These are phyloP conservation scores for Abrostola tripartita DNA, from an alignment of 2,888 invertebrate genomes.

Conservation along the genomic window DNA sequence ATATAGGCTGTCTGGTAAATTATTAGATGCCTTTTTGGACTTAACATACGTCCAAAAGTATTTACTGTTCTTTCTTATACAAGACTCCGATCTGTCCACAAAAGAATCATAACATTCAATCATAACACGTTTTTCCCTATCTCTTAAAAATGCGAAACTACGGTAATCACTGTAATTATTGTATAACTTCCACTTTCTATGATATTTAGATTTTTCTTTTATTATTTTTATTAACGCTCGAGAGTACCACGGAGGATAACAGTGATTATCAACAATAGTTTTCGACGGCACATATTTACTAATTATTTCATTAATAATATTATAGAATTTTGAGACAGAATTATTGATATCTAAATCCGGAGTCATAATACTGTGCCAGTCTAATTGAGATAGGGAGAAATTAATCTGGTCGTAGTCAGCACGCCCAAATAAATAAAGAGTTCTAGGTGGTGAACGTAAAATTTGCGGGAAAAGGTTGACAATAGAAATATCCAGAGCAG, in stretches of 20 bases:
- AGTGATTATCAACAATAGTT: neutral
- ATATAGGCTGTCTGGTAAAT: no score
- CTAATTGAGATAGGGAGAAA: neutral
- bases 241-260: constrained; percentile 15
- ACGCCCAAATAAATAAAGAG: neutral
- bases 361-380: constrained; percentile 1
- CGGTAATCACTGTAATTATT: constrained; percentile 7
- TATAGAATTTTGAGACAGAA: constrained; percentile 11
- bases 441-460: neutral
- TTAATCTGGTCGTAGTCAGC: neutral
- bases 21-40: no score
- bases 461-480: neutral
- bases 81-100: no score
- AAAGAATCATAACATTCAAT: neutral
- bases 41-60: no score
- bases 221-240: constrained; percentile 13
- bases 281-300: constrained; percentile 2
- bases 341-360: neutral
- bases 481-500: constrained; percentile 3
- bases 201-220: constrained; percentile 10
- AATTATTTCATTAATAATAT: constrained; percentile 7
- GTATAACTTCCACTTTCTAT: constrained; percentile 13
- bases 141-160: constrained; percentile 7
- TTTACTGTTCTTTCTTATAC: no score
- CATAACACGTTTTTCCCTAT: neutral